Evolutionary conservation across 2,113 vertebrate genomes (phyloP).

Genomic region (Caranx ignobilis): DNA sequence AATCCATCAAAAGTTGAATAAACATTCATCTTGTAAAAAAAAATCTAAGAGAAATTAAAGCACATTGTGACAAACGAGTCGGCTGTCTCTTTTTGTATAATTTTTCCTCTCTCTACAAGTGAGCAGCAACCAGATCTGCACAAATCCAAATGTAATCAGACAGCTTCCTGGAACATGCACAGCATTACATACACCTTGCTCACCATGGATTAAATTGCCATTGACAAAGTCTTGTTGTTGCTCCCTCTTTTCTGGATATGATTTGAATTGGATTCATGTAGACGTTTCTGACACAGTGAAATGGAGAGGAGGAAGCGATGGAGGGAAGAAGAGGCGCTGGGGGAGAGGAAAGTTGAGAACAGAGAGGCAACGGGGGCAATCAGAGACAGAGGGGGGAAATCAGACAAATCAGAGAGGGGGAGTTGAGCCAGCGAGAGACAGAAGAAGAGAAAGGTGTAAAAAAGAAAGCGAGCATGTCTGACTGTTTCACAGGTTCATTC

Average conservation of each 20-base stretch:
- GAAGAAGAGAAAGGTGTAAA: constrained; percentile 61
- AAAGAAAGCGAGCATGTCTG: constrained; percentile 72
- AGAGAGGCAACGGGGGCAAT: constrained; percentile 46
- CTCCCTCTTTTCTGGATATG: constrained; percentile 65
- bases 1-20: constrained; percentile 67
- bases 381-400: constrained; percentile 39
- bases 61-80: constrained; percentile 74
- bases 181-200: constrained; percentile 71
- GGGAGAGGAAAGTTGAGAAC: constrained; percentile 51
- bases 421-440: constrained; percentile 40
- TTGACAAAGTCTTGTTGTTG: constrained; percentile 77
- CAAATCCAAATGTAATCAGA: constrained; percentile 78
- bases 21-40: constrained; percentile 30
- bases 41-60: constrained; percentile 54
- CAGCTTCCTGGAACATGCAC: constrained; percentile 75
- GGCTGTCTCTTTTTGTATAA: constrained; percentile 57
- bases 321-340: constrained; percentile 26
- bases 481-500: constrained; percentile 83
- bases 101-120: constrained; percentile 49
- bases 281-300: constrained; percentile 64
- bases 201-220: constrained; percentile 71
- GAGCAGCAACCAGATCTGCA: constrained; percentile 66
- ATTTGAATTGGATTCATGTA: constrained; percentile 72
- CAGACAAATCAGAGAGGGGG: constrained; percentile 62
- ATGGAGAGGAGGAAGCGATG: constrained; percentile 39